Evolutionary conservation across 2,113 vertebrate species (phyloP).

Genomic region (Pterocles orientalis): DNA sequence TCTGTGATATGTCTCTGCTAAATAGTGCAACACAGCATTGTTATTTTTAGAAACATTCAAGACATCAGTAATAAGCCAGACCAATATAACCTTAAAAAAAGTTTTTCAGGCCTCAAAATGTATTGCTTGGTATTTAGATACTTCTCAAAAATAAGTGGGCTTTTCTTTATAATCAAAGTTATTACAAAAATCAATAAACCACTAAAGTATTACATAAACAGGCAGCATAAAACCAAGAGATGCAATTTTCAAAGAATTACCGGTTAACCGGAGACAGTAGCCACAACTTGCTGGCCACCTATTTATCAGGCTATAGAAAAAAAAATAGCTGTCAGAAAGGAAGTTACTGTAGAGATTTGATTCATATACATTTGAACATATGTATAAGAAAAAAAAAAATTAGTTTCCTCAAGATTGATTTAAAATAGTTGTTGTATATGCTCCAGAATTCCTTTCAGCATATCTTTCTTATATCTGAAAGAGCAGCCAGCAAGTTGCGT

Average conservation of each 20-base stretch:
- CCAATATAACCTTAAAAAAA: not conserved
- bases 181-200: not conserved
- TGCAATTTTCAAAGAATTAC: not conserved
- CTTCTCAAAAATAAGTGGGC: not conserved
- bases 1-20: not conserved
- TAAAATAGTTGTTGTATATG: not conserved
- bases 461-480: not conserved
- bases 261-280: not conserved
- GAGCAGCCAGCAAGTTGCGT: not conserved
- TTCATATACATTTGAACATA: not conserved
- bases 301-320: not conserved
- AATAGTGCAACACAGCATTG: not conserved
- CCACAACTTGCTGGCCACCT: not conserved
- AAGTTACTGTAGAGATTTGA: not conserved
- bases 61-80: not conserved
- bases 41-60: not conserved
- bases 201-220: not conserved
- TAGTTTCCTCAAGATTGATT: not conserved
- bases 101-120: not conserved
- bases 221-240: not conserved
- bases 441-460: not conserved
- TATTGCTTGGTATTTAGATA: not conserved
- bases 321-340: not conserved
- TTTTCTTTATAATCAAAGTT: not conserved
- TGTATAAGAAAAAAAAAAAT: not conserved